A percentile compares a stretch with the other conserved stretches of the same genome.
Evolutionary conservation across 2,888 invertebrate species (phyloP).

Genomic region (Eumerus sabulonum): DNA sequence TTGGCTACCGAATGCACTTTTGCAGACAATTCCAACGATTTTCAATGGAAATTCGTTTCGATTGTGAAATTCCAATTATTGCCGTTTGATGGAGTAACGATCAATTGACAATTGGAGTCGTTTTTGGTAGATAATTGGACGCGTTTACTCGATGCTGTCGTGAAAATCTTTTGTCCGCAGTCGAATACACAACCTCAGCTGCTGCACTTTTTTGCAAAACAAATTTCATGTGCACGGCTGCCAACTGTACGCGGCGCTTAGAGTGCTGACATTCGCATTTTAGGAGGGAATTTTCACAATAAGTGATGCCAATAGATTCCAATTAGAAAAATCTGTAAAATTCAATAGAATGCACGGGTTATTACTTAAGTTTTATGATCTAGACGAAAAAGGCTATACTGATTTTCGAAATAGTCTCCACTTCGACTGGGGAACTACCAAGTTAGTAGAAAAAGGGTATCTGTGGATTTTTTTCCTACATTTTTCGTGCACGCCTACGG

Average conservation of each 20-base stretch:
- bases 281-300: background rate
- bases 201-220: constrained; percentile 64
- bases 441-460: no score
- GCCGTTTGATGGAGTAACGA: background rate
- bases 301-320: constrained; percentile 36
- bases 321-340: no score
- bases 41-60: background rate
- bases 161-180: constrained; percentile 24
- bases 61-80: background rate
- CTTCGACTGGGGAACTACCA: no score
- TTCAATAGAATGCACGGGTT: no score
- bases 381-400: no score
- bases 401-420: no score
- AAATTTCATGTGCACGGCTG: constrained; percentile 36
- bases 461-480: no score
- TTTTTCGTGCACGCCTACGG: no score
- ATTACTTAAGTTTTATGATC: no score
- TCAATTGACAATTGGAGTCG: background rate
- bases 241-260: constrained; percentile 2
- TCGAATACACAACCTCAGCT: constrained; percentile 56
- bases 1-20: constrained; percentile 11
- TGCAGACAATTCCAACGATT: background rate
- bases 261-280: no score
- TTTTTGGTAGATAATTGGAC: no score
- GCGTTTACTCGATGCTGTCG: no score